Conservation (phyloP, 2,113 vertebrate genomes). For the Mystacornis crossleyi region DNA sequence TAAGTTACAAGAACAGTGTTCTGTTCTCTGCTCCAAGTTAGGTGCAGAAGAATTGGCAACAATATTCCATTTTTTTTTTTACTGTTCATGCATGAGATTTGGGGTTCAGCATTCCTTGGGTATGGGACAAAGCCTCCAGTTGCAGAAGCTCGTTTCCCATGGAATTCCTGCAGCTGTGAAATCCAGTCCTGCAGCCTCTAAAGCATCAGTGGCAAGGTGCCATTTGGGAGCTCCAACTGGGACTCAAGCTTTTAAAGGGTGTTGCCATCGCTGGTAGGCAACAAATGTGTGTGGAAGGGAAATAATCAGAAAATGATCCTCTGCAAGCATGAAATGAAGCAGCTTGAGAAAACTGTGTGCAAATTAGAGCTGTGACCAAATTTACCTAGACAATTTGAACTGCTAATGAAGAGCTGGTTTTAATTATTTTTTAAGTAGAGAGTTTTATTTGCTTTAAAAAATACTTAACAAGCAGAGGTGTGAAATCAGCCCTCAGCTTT, state of each 20-base stretch:
- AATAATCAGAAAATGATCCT: not conserved
- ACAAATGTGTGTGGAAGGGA: not conserved
- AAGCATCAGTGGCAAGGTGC: not conserved
- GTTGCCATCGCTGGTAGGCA: fast-evolving
- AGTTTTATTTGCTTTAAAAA: slow-evolving; percentile 20
- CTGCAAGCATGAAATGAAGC: not conserved
- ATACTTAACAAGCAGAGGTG: slow-evolving; percentile 23
- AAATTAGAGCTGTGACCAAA: slow-evolving; percentile 22
- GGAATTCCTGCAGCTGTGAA: not conserved
- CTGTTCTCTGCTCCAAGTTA: not conserved
- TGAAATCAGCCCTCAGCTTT: not conserved
- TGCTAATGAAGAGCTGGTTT: slow-evolving; percentile 30
- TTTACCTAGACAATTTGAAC: slow-evolving; percentile 24
- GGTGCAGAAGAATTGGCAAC: not conserved
- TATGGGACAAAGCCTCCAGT: not conserved
- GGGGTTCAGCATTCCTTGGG: not conserved
- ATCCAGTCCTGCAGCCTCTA: not conserved
- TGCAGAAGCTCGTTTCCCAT: not conserved
- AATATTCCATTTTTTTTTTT: not conserved
- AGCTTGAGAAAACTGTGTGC: not conserved
- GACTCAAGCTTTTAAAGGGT: not conserved
- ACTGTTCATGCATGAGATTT: not conserved
- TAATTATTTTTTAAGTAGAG: slow-evolving; percentile 4
- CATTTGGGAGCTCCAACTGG: fast-evolving
- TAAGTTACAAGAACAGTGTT: not conserved